These are phyloP conservation scores for Trichopria drosophilae DNA, from an alignment of 2,888 invertebrate species.

Conservation along the genomic window DNA sequence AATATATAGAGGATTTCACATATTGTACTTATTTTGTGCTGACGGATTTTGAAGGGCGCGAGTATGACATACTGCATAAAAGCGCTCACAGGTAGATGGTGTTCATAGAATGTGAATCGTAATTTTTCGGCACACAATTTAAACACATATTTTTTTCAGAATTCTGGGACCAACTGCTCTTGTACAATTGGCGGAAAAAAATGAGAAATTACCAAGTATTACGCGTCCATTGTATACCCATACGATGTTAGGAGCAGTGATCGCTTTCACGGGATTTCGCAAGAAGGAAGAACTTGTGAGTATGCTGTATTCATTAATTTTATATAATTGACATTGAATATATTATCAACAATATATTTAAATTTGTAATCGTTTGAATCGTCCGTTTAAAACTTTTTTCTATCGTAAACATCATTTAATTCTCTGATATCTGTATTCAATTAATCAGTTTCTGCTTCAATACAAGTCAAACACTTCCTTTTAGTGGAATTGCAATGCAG, in stretches of 20 bases:
- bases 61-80: constrained; percentile 71
- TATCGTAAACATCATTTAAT: too few species aligned
- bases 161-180: constrained; percentile 82
- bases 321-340: background rate
- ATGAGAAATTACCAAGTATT: constrained; percentile 72
- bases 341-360: background rate
- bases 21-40: constrained; percentile 74
- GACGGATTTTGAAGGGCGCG: constrained; percentile 72
- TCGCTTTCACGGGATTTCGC: constrained; percentile 91
- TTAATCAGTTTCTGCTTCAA: too few species aligned
- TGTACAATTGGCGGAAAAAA: constrained; percentile 72
- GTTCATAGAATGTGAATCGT: constrained; percentile 36
- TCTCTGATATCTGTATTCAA: too few species aligned
- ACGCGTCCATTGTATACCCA: constrained; percentile 85
- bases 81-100: constrained; percentile 63
- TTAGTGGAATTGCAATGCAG: too few species aligned
- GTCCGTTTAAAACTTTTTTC: too few species aligned
- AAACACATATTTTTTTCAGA: constrained; percentile 55
- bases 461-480: too few species aligned
- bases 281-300: constrained; percentile 87
- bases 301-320: constrained; percentile 31
- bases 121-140: background rate
- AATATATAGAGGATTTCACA: constrained; percentile 63
- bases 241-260: constrained; percentile 84
- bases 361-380: constrained; percentile 2